A percentile compares a stretch with the other conserved stretches of the same genome.
Conservation (phyloP, 2,888 invertebrate species). For the Hirtodrosophila cameraria region DNA sequence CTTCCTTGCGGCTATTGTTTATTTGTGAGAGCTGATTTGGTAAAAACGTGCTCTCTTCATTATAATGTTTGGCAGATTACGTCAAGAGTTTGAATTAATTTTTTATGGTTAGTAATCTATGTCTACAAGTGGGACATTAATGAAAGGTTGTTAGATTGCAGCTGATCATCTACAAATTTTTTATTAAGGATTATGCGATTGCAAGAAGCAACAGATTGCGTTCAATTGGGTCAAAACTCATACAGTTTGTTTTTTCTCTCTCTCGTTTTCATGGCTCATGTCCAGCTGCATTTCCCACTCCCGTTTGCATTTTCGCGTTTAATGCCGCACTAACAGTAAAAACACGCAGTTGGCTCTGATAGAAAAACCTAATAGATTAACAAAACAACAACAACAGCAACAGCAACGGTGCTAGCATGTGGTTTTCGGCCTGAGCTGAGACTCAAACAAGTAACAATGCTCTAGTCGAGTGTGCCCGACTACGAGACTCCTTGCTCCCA, state of each 20-base stretch:
- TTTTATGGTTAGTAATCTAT: neutral
- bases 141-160: neutral
- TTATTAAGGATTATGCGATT: conserved; percentile 1
- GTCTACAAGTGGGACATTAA: neutral
- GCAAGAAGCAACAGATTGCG: neutral
- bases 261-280: neutral
- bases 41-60: too few species aligned
- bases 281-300: neutral
- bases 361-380: conserved; percentile 15
- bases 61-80: too few species aligned
- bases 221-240: neutral
- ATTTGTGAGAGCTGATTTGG: too few species aligned
- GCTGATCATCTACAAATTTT: neutral
- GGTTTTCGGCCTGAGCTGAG: conserved; percentile 1
- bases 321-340: conserved; percentile 13
- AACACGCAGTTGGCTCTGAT: conserved; percentile 11
- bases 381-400: conserved; percentile 33
- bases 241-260: neutral
- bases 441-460: neutral
- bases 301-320: neutral
- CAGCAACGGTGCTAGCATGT: conserved; percentile 2
- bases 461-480: too few species aligned
- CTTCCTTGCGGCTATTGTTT: too few species aligned
- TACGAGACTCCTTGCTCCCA: too few species aligned
- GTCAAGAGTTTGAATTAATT: neutral